phyloP scores from a whole-genome alignment of 1,140 invertebrate genomes.

The Matsumurasca onukii region DNA sequence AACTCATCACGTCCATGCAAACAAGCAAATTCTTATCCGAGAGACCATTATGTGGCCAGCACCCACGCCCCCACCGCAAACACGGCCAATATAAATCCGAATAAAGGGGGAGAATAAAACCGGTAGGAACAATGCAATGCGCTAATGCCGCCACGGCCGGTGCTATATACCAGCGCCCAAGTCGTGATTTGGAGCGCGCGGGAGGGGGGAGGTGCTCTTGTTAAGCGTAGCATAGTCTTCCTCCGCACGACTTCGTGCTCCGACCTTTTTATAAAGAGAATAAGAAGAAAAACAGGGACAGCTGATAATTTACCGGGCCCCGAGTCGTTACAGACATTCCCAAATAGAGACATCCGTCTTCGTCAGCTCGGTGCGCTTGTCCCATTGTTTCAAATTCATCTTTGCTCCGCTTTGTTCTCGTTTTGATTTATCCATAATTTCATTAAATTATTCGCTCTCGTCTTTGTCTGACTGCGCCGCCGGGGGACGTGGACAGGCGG shows the following conservation, averaged over 20 bases:
- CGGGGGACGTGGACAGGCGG: too few relatives aligned
- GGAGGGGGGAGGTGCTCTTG: slow-evolving; percentile 11
- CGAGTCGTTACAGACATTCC: neutral
- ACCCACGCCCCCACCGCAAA: too few relatives aligned
- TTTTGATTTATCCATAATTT: slow-evolving; percentile 9
- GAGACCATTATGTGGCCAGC: too few relatives aligned
- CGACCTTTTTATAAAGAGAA: neutral
- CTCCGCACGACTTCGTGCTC: slow-evolving; percentile 20
- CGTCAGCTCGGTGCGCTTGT: neutral
- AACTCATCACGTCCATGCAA: too few relatives aligned
- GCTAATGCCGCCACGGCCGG: neutral
- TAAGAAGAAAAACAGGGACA: slow-evolving; percentile 14
- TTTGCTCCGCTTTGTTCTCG: neutral
- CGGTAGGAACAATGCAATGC: slow-evolving; percentile 3
- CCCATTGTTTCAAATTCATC: slow-evolving; percentile 10
- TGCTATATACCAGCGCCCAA: slow-evolving; percentile 8
- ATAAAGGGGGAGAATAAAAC: neutral
- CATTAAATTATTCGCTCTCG: slow-evolving; percentile 5
- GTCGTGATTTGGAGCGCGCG: slow-evolving; percentile 4
- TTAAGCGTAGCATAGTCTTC: slow-evolving; percentile 19
- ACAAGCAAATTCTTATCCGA: too few relatives aligned
- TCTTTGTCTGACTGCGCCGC: neutral
- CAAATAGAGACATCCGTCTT: slow-evolving; percentile 18
- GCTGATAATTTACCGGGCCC: slow-evolving; percentile 18
- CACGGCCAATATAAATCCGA: neutral